These are phyloP conservation scores for Malachius bipustulatus DNA, from an alignment of 2,888 invertebrate genomes.

Conservation along the genomic window DNA sequence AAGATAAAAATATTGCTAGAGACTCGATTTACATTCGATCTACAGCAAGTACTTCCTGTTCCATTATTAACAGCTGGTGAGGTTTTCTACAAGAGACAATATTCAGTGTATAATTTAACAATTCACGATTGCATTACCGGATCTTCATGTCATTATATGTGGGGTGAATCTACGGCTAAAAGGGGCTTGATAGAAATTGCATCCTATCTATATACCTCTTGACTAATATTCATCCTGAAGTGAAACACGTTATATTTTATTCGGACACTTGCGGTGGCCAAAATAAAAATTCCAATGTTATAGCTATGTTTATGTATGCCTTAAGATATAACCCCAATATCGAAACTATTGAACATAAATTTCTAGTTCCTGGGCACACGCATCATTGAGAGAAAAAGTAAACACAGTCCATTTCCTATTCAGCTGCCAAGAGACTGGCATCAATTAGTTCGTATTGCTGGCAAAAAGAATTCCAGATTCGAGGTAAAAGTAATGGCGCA, in stretches of 20 bases:
- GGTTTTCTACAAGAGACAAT: slow-evolving; percentile 24
- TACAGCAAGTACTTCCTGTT: slow-evolving; percentile 24
- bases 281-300: slow-evolving; percentile 15
- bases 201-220: slow-evolving; percentile 14
- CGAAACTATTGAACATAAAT: slow-evolving; percentile 12
- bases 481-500: no score
- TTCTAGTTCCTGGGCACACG: slow-evolving; percentile 15
- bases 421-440: no score
- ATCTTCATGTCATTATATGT: slow-evolving; percentile 23
- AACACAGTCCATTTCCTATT: no score
- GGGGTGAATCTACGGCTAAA: slow-evolving; percentile 22
- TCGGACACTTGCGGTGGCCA: slow-evolving; percentile 16
- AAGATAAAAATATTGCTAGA: no score
- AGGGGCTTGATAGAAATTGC: slow-evolving; percentile 23
- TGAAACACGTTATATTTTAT: slow-evolving; percentile 10
- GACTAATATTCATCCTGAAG: slow-evolving; percentile 2
- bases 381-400: no score
- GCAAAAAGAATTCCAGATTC: no score
- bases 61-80: slow-evolving; percentile 20
- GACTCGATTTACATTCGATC: slow-evolving; percentile 11
- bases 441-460: no score
- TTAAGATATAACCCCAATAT: slow-evolving; percentile 2
- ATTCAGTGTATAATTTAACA: slow-evolving; percentile 26
- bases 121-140: slow-evolving; percentile 18
- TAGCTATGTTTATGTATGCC: slow-evolving; percentile 6